Conservation (phyloP, 1,140 invertebrate genomes). For the Pachyrhynchus sulphureomaculatus region DNA sequence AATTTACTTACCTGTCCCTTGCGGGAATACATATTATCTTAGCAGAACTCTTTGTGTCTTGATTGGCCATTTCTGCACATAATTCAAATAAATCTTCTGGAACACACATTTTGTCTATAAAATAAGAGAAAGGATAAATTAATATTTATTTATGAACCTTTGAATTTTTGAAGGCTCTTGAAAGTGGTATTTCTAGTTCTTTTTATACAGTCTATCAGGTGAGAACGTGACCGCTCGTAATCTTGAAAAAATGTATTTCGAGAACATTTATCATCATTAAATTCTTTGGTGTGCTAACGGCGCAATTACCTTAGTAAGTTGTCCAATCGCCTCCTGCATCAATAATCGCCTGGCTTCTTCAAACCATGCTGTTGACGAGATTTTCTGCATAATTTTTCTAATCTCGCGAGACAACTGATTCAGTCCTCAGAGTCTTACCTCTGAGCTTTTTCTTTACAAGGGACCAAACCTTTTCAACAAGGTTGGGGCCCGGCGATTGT, state of each 20-base stretch:
- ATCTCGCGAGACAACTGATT: no score
- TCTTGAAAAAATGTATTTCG: neutral
- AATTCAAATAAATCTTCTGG: slow-evolving; percentile 61
- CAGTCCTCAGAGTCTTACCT: no score
- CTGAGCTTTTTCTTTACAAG: no score
- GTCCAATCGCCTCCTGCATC: no score
- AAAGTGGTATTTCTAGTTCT: neutral
- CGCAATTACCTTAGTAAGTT: no score
- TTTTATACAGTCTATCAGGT: neutral
- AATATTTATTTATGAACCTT: slow-evolving; percentile 1
- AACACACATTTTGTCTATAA: slow-evolving; percentile 71
- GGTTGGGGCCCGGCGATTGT: no score
- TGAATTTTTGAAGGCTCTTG: neutral
- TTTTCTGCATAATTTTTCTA: no score
- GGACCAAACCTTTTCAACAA: no score
- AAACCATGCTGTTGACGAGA: no score
- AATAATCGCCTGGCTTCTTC: no score
- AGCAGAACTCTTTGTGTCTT: slow-evolving; percentile 62
- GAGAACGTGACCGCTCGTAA: neutral
- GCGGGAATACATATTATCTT: slow-evolving; percentile 66
- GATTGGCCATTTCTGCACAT: slow-evolving; percentile 65
- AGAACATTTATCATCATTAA: no score
- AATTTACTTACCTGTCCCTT: slow-evolving; percentile 59
- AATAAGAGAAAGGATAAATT: neutral
- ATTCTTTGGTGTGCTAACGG: no score